These are phyloP conservation scores for Gasteruption jaculator DNA, from an alignment of 2,888 invertebrate genomes.

Conservation along the genomic window DNA sequence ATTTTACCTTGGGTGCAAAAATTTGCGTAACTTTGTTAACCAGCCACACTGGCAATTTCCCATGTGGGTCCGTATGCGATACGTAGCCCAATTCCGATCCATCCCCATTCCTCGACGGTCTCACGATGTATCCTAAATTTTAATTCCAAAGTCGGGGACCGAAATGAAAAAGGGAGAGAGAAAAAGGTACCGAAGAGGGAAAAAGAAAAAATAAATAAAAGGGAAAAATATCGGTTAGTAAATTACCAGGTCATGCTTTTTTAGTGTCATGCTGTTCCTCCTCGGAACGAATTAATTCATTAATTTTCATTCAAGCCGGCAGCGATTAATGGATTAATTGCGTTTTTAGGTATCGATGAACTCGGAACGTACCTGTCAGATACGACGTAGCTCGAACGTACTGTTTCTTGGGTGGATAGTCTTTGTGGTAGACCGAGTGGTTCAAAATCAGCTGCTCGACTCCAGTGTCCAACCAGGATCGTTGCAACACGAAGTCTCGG, in stretches of 20 bases:
- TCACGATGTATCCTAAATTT: constrained; percentile 62
- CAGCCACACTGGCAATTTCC: constrained; percentile 82
- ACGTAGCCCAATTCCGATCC: constrained; percentile 84
- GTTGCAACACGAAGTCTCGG: constrained; percentile 86
- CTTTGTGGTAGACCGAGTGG: constrained; percentile 85
- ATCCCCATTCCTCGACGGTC: constrained; percentile 54
- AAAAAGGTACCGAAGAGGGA: not conserved
- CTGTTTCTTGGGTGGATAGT: constrained; percentile 78
- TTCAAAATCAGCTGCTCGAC: constrained; percentile 83
- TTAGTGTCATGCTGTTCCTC: too few relatives aligned
- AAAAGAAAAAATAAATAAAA: too few relatives aligned
- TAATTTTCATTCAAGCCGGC: not conserved
- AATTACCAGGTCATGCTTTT: too few relatives aligned
- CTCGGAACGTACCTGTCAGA: constrained; percentile 58
- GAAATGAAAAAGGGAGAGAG: not conserved
- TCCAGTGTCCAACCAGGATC: constrained; percentile 87
- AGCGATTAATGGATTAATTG: constrained; percentile 8
- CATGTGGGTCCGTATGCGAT: constrained; percentile 85
- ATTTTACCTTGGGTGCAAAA: constrained; percentile 73
- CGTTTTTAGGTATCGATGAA: too few relatives aligned
- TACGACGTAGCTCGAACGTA: constrained; percentile 68
- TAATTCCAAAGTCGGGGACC: too few relatives aligned
- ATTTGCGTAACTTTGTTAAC: constrained; percentile 85
- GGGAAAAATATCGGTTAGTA: too few relatives aligned
- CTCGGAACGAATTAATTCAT: too few relatives aligned